Evolutionary conservation across 2,113 vertebrate species (phyloP).

Genomic region (Macquaria ambigua): DNA sequence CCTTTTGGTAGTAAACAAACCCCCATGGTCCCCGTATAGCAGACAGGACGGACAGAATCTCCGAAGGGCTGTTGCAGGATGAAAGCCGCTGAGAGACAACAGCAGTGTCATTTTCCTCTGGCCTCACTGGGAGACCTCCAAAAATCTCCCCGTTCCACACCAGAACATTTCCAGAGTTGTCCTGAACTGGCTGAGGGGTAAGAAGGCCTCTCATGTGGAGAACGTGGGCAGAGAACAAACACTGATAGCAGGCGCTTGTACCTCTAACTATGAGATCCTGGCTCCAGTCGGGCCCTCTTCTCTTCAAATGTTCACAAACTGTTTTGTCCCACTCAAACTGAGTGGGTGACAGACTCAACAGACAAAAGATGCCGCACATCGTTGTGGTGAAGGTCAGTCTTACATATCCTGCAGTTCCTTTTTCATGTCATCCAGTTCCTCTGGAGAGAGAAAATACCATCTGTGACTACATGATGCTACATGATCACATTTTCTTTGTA

Average conservation of each 20-base stretch:
- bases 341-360: conserved; percentile 79
- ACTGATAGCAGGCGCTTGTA: conserved; percentile 74
- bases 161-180: conserved; percentile 86
- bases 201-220: conserved; percentile 91
- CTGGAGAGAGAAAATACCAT: conserved; percentile 74
- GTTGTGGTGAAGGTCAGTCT: conserved; percentile 60
- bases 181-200: conserved; percentile 90
- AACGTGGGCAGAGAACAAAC: conserved; percentile 93
- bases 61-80: conserved; percentile 78
- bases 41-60: conserved; percentile 87
- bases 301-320: conserved; percentile 80
- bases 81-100: conserved; percentile 86
- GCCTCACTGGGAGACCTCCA: conserved; percentile 84
- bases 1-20: conserved; percentile 92
- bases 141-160: conserved; percentile 98
- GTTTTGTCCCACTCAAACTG: conserved; percentile 55
- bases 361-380: conserved; percentile 97
- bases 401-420: conserved; percentile 90
- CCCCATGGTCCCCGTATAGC: conserved; percentile 91
- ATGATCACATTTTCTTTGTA: not conserved
- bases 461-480: not conserved
- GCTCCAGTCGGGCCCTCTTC: conserved; percentile 88
- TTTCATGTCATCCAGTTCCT: conserved; percentile 89
- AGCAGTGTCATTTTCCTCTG: conserved; percentile 89
- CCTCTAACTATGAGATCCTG: conserved; percentile 76